phyloP scores from a whole-genome alignment of 2,888 invertebrate species.

The Eudasyphora cyanicolor region DNA sequence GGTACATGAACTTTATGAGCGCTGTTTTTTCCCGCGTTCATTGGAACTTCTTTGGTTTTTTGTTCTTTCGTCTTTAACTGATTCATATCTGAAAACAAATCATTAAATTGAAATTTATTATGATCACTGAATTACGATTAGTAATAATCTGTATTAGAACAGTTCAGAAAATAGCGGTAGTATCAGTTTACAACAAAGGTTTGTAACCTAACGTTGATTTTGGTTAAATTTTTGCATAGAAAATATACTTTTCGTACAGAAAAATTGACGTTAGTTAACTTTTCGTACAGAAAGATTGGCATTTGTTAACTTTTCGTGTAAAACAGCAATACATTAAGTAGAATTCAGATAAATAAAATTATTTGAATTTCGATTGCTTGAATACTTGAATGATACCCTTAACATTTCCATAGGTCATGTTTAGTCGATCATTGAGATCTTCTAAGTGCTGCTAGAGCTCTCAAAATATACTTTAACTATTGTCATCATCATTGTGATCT shows the following conservation, averaged over 20 bases:
- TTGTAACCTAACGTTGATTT: not conserved
- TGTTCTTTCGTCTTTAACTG: not conserved
- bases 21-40: not conserved
- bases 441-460: not conserved
- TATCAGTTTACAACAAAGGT: not conserved
- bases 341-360: too few species aligned
- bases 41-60: not conserved
- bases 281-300: too few species aligned
- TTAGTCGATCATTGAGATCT: not conserved
- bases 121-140: not conserved
- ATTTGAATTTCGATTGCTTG: too few species aligned
- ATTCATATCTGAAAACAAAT: not conserved
- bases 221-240: too few species aligned
- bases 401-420: not conserved
- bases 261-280: too few species aligned
- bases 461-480: not conserved
- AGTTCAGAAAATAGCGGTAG: not conserved
- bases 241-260: too few species aligned
- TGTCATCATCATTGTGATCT: not conserved
- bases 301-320: too few species aligned
- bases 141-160: not conserved
- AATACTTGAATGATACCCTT: too few species aligned
- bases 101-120: constrained; percentile 1
- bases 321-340: too few species aligned
- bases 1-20: constrained; percentile 42